Evolutionary conservation across 2,113 vertebrate species (phyloP).

Genomic region (Gobius niger): DNA sequence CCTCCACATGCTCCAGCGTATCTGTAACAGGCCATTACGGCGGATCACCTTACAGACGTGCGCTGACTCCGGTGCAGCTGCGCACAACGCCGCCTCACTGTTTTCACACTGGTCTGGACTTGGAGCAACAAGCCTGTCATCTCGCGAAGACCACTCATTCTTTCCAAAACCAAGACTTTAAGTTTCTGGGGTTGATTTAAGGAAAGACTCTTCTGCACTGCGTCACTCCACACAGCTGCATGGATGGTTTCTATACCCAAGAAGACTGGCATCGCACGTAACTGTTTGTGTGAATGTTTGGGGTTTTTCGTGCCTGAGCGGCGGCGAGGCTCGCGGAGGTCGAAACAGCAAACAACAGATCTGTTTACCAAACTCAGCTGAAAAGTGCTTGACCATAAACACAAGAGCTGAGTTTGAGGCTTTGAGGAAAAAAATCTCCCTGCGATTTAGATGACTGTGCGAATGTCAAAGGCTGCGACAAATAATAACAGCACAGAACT

Average conservation of each 20-base stretch:
- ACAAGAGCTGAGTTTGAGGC: constrained; percentile 59
- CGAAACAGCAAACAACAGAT: constrained; percentile 47
- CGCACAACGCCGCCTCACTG: constrained; percentile 53
- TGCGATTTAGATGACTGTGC: background rate
- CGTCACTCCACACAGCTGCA: constrained; percentile 5
- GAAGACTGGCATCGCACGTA: background rate
- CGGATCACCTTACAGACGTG: constrained; percentile 69
- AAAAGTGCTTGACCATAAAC: constrained; percentile 31
- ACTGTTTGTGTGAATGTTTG: constrained; percentile 35
- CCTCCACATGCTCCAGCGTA: constrained; percentile 66
- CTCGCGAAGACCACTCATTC: constrained; percentile 45
- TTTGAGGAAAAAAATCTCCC: constrained; percentile 30
- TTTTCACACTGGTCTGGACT: constrained; percentile 64
- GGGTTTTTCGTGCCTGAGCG: constrained; percentile 23
- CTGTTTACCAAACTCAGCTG: constrained; percentile 33
- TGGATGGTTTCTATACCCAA: background rate
- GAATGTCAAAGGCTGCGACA: background rate
- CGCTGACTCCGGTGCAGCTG: constrained; percentile 64
- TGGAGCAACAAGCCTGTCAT: constrained; percentile 62
- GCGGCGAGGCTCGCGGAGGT: constrained; percentile 25
- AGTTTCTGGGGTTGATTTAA: constrained; percentile 35
- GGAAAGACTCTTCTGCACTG: constrained; percentile 15
- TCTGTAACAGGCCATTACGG: constrained; percentile 69
- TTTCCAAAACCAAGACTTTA: constrained; percentile 39
- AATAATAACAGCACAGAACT: background rate